These are phyloP conservation scores for Podargus strigoides DNA, from an alignment of 2,797 vertebrate species.

Conservation along the genomic window DNA sequence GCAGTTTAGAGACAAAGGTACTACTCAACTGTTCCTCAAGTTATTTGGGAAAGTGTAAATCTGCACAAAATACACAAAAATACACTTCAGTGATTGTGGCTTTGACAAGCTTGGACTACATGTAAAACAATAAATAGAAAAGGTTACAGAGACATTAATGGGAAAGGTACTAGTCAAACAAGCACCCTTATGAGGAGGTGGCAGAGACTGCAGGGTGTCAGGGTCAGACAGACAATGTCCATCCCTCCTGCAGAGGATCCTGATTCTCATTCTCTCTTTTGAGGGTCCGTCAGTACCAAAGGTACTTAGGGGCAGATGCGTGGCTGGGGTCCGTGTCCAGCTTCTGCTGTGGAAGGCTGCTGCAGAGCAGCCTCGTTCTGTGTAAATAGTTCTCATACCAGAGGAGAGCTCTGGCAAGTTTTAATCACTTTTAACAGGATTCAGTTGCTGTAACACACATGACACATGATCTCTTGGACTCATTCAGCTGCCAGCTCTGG, in stretches of 20 bases:
- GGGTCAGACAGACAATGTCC: neutral
- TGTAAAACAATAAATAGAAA: neutral
- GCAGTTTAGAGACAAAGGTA: neutral
- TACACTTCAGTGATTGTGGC: neutral
- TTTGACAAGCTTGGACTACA: neutral
- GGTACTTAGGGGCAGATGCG: neutral
- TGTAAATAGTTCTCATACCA: neutral
- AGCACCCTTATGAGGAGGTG: neutral
- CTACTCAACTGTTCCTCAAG: too few species aligned
- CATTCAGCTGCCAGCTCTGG: neutral
- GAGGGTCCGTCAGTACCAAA: neutral
- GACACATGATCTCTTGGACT: neutral
- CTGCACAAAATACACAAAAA: too few species aligned
- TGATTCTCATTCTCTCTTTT: neutral
- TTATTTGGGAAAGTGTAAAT: too few species aligned
- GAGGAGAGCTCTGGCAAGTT: neutral
- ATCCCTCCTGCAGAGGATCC: neutral
- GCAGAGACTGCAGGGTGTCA: neutral
- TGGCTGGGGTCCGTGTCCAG: neutral
- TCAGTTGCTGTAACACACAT: accelerated
- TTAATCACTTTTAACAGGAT: neutral
- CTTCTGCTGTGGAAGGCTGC: neutral
- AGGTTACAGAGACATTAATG: neutral
- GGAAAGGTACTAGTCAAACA: neutral
- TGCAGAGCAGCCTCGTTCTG: neutral